phyloP scores from a whole-genome alignment of 2,888 invertebrate genomes.

The Oxyteleia sp. region DNA sequence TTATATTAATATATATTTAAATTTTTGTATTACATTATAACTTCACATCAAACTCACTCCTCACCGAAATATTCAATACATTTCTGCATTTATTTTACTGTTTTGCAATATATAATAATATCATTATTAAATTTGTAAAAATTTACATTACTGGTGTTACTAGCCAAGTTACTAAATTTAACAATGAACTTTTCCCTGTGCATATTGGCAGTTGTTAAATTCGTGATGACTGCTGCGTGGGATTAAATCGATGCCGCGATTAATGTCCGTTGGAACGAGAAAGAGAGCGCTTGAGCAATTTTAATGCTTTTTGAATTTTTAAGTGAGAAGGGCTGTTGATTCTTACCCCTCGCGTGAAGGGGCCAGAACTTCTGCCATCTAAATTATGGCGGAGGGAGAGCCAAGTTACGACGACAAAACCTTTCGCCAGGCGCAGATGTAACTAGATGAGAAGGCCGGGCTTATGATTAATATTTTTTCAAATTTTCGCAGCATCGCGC shows the following conservation, averaged over 20 bases:
- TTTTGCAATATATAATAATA: no score
- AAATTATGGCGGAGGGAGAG: slow-evolving; percentile 32
- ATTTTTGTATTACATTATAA: no score
- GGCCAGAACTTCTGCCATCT: slow-evolving; percentile 25
- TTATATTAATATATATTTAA: no score
- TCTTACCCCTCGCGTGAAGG: slow-evolving; percentile 46
- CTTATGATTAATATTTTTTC: slow-evolving; percentile 9
- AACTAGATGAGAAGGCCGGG: slow-evolving; percentile 26
- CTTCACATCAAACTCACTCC: no score
- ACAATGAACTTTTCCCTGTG: background rate
- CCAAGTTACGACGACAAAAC: slow-evolving; percentile 12
- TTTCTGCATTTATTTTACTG: no score
- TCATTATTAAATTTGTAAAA: no score
- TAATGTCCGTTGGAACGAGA: slow-evolving; percentile 62
- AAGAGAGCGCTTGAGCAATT: slow-evolving; percentile 62
- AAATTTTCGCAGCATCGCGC: background rate
- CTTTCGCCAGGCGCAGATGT: slow-evolving; percentile 24
- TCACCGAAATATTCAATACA: no score
- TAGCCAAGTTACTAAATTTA: background rate
- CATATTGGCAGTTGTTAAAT: slow-evolving; percentile 36
- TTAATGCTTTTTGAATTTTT: slow-evolving; percentile 67
- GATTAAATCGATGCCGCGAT: slow-evolving; percentile 66
- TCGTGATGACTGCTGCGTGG: slow-evolving; percentile 23
- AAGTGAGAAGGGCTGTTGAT: slow-evolving; percentile 67
- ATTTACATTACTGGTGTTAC: slow-evolving; percentile 6